A percentile compares a stretch with the other conserved stretches of the same genome.
These are phyloP conservation scores for Caenorhabditis inopinata DNA, from an alignment of 1,140 invertebrate species.

Conservation along the genomic window DNA sequence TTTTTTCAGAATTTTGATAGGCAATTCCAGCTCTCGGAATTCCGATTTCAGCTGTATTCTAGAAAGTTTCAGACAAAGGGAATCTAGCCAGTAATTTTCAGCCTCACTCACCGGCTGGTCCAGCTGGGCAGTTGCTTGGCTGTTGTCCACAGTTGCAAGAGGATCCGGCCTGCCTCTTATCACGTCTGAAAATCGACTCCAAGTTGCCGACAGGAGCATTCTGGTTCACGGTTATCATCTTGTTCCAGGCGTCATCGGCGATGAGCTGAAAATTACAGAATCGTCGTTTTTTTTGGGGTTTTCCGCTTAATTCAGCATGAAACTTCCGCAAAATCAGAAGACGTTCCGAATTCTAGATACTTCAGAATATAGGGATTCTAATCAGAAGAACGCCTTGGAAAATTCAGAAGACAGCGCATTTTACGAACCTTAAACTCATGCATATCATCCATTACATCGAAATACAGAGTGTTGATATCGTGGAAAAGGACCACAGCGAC, in stretches of 20 bases:
- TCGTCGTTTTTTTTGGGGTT: too few relatives aligned
- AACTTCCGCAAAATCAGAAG: too few relatives aligned
- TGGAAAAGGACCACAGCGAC: conserved; percentile 42
- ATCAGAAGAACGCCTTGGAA: too few relatives aligned
- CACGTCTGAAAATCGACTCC: neutral
- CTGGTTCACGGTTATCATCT: conserved; percentile 1
- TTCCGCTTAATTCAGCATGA: too few relatives aligned
- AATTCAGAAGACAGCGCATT: too few relatives aligned
- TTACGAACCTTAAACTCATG: conserved; percentile 44
- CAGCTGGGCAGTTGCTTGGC: conserved; percentile 37
- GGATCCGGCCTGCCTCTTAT: neutral
- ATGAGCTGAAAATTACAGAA: neutral
- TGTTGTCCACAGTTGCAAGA: conserved; percentile 36
- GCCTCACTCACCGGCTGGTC: conserved; percentile 37
- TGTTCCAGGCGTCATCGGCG: conserved; percentile 32
- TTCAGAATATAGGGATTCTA: neutral
- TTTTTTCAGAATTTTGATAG: too few relatives aligned
- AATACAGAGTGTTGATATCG: conserved; percentile 51
- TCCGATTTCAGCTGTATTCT: too few relatives aligned
- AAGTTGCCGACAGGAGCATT: neutral
- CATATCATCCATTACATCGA: conserved; percentile 53
- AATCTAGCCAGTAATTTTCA: too few relatives aligned
- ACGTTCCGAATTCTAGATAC: neutral
- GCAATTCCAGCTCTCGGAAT: too few relatives aligned
- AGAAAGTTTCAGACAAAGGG: too few relatives aligned